These are phyloP conservation scores for Apostichopus californicus DNA, from an alignment of 35 echinoderm and acorn worm species.

Conservation along the genomic window DNA sequence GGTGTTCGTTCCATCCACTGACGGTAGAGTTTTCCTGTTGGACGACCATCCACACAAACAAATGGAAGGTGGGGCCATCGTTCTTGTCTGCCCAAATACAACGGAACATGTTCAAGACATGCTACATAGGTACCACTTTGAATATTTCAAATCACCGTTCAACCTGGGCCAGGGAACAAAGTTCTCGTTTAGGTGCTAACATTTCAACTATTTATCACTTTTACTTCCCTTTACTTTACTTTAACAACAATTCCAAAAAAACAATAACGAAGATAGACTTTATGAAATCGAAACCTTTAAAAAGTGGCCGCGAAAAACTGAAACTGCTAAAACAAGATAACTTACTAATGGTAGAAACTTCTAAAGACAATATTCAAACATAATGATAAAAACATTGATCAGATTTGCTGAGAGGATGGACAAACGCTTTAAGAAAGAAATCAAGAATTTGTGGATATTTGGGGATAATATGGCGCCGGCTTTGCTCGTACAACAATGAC, in stretches of 20 bases:
- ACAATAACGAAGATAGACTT: neutral
- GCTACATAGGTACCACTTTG: neutral
- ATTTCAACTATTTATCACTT: neutral
- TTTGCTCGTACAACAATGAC: neutral
- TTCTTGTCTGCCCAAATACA: neutral
- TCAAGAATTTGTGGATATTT: neutral
- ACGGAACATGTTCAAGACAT: neutral
- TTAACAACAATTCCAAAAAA: neutral
- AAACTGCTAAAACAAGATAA: neutral
- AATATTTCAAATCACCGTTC: neutral
- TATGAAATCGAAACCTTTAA: neutral
- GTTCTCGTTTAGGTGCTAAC: neutral
- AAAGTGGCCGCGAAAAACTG: neutral
- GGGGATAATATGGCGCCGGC: neutral
- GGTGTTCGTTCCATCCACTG: constrained; percentile 8
- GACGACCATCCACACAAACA: neutral
- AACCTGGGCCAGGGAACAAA: constrained; percentile 2
- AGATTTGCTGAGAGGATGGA: neutral
- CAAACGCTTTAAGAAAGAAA: neutral
- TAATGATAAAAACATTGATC: neutral
- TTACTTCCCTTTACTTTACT: neutral
- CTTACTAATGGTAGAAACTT: neutral
- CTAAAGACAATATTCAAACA: no score
- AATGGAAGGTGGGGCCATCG: neutral
- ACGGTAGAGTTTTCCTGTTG: neutral